Conservation (phyloP, 2,797 vertebrate species). For the Acestrorhynchus altus region DNA sequence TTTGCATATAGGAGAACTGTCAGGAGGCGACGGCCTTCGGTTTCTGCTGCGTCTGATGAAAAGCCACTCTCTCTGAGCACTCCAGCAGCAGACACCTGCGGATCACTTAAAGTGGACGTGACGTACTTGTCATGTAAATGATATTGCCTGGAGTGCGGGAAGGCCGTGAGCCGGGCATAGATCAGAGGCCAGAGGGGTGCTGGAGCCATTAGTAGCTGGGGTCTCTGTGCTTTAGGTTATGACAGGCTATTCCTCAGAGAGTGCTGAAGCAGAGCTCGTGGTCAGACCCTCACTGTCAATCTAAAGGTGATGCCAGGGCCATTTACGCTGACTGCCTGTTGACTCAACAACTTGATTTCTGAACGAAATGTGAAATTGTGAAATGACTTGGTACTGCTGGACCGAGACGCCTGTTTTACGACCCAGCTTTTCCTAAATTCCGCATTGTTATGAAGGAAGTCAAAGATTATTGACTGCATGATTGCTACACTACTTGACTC, state of each 20-base stretch:
- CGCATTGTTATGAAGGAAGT: no score
- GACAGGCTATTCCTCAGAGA: conserved; percentile 37
- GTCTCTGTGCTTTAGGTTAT: conserved; percentile 44
- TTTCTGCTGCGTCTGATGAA: conserved; percentile 74
- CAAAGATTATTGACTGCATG: no score
- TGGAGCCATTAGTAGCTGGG: conserved; percentile 32
- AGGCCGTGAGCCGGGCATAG: conserved; percentile 31
- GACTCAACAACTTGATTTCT: conserved; percentile 11
- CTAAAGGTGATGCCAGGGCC: not conserved
- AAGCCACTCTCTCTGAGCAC: conserved; percentile 72
- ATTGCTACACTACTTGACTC: no score
- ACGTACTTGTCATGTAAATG: conserved; percentile 81
- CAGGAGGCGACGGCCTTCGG: conserved; percentile 60
- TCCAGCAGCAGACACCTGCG: conserved; percentile 64
- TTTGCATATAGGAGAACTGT: conserved; percentile 81
- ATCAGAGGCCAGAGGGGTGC: conserved; percentile 43
- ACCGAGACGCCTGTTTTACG: no score
- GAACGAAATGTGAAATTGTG: not conserved
- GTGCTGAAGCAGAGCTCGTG: conserved; percentile 16
- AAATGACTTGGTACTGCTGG: no score
- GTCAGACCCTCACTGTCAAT: not conserved
- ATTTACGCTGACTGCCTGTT: conserved; percentile 11
- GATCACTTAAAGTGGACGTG: conserved; percentile 76
- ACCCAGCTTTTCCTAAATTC: no score
- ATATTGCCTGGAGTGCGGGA: conserved; percentile 72